Percentiles rank a stretch among this genome's conserved stretches.
These are phyloP conservation scores for Lepas anatifera DNA, from an alignment of 2,888 invertebrate species.

Conservation along the genomic window DNA sequence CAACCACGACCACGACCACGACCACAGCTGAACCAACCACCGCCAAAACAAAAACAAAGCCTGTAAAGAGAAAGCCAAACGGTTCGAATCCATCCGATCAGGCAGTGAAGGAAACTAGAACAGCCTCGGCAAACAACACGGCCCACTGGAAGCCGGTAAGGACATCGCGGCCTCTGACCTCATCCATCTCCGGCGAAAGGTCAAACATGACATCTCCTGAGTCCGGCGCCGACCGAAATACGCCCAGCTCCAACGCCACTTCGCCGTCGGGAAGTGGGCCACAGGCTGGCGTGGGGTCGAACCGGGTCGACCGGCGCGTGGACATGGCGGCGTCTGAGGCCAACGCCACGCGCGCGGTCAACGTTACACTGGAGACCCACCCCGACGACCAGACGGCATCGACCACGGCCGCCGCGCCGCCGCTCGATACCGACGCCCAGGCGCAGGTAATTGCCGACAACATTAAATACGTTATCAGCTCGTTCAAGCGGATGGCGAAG, in stretches of 20 bases:
- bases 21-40: background rate
- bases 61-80: background rate
- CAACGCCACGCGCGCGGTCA: background rate
- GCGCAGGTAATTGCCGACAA: slow-evolving; percentile 12
- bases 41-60: background rate
- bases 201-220: background rate
- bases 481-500: slow-evolving; percentile 11
- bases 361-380: too few species aligned
- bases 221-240: background rate
- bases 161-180: too few species aligned
- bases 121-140: background rate
- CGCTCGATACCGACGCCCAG: slow-evolving; percentile 1
- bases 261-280: background rate
- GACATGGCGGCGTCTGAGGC: background rate
- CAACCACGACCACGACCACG: slow-evolving; percentile 1
- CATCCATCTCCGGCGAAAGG: too few species aligned
- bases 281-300: background rate
- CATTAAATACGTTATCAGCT: slow-evolving; percentile 9
- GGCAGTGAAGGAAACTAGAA: background rate
- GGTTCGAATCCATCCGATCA: too few species aligned
- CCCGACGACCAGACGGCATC: background rate
- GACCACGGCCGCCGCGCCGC: background rate
- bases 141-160: too few species aligned
- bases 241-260: background rate
- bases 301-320: background rate